Evolutionary conservation across 2,113 vertebrate genomes (phyloP), one percentile per base, ranked within the genome.

Genomic region (Erythrocercus mccallii): DNA sequence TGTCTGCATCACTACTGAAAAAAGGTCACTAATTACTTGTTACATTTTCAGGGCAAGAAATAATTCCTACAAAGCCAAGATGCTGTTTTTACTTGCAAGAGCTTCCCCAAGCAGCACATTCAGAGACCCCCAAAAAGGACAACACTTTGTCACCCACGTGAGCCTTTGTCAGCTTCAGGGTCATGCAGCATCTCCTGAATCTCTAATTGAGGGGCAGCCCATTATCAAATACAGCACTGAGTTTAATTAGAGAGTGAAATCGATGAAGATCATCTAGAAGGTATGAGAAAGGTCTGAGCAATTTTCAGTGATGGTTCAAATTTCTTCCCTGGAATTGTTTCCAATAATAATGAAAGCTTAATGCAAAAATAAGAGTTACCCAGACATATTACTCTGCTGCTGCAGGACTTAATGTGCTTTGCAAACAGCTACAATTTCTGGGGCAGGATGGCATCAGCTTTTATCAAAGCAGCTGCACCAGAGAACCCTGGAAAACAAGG

Each of bases 161-260:
- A 81, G 69, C 50, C 44, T 42, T 16, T 35, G 30, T 53, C n/a
- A 57, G 45, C 24, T n/a, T 31, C 56, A 65, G 51, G 54, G 27
- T 81, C 40, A 60, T 22, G 47, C 38, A 60, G 19, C 64, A 87
- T 37, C 64, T 82, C 69, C 58, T 24, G 44, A 28, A 85, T 72
- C 73, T 69, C 5, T 82, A 80, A 95, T 4, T 79, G 68, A 85
- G 92, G 58, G 23, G 42, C 60, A 84, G 70, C 47, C 84, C 47
- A 53, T 91, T 87, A 94, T 62, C 78, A 90, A 79, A 85, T 20
- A 44, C 48, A 91, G 68, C 83, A 60, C 72, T 44, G 74, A 51
- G 72, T 61, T 94, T 95, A 92, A 92, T 93, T 92, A 93, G 88
- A 92, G 81, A 73, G 42, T 22, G 83, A 80, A 86, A 96, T 95